phyloP scores from a whole-genome alignment of 2,113 vertebrate genomes.

The Piaya cayana region DNA sequence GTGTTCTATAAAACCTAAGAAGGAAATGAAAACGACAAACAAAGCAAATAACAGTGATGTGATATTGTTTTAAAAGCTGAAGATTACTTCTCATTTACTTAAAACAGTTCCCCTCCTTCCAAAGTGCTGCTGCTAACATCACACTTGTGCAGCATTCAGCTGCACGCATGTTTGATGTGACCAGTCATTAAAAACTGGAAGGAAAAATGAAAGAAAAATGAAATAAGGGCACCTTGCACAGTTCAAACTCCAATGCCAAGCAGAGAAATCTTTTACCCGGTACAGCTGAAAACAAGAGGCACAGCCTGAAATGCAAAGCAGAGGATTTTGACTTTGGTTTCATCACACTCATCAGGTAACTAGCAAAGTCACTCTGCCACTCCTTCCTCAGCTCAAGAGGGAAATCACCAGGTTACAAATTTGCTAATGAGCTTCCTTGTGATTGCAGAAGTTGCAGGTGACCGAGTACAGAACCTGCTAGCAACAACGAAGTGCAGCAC shows the following conservation, averaged over 20 bases:
- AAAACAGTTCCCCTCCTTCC: not conserved
- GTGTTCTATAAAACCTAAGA: not conserved
- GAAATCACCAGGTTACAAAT: not conserved
- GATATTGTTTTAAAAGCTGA: not conserved
- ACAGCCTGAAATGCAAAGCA: not conserved
- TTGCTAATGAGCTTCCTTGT: not conserved
- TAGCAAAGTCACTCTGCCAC: not conserved
- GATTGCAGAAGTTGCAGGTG: not conserved
- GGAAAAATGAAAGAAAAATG: not conserved
- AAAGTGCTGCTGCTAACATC: not conserved
- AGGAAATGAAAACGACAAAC: not conserved
- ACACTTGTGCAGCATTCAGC: not conserved
- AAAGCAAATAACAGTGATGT: not conserved
- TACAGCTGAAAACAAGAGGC: not conserved
- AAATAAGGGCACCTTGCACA: not conserved
- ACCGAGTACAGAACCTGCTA: not conserved
- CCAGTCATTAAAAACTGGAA: not conserved
- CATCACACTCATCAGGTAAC: not conserved
- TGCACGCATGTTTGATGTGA: not conserved
- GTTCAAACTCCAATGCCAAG: not conserved
- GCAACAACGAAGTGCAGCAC: not conserved
- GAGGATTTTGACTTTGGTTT: not conserved
- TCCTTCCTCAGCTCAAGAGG: not conserved
- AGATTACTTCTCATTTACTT: not conserved
- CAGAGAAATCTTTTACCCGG: not conserved